Evolutionary conservation across 2,113 vertebrate genomes (phyloP).

Genomic region (Phalacrocorax pelagicus): DNA sequence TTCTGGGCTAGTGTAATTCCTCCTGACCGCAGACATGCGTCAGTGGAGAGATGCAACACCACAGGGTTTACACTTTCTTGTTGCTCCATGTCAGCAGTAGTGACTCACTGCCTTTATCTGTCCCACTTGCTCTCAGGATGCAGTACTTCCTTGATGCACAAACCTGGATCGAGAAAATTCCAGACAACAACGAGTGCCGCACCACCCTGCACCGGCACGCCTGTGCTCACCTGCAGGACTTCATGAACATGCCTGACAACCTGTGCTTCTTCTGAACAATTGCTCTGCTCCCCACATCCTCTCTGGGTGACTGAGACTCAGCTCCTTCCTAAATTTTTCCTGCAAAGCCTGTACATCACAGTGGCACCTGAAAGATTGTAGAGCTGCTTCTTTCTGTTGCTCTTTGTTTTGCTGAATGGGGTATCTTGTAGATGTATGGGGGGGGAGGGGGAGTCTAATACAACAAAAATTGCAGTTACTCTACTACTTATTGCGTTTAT

Average conservation of each 20-base stretch:
- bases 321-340: not conserved
- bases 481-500: not conserved
- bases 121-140: conserved; percentile 28
- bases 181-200: conserved; percentile 7
- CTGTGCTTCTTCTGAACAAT: not conserved
- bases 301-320: accelerated
- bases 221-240: conserved; percentile 56
- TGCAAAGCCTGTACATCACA: not conserved
- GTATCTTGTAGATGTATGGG: not conserved
- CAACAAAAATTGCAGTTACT: not conserved
- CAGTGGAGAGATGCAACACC: not conserved
- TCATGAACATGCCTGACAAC: not conserved
- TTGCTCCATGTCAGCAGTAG: not conserved
- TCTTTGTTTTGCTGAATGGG: not conserved
- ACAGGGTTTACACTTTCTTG: accelerated
- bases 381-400: not conserved
- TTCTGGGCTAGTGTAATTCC: not conserved
- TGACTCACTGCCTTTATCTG: not conserved
- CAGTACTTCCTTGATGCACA: conserved; percentile 68
- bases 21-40: not conserved
- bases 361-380: not conserved
- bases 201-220: conserved; percentile 37
- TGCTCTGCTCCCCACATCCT: not conserved
- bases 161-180: conserved; percentile 74
- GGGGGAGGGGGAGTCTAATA: not conserved